Base-by-base conservation (phyloP, 2,888 invertebrate species). In the Epirrhoe alternata region DNA sequence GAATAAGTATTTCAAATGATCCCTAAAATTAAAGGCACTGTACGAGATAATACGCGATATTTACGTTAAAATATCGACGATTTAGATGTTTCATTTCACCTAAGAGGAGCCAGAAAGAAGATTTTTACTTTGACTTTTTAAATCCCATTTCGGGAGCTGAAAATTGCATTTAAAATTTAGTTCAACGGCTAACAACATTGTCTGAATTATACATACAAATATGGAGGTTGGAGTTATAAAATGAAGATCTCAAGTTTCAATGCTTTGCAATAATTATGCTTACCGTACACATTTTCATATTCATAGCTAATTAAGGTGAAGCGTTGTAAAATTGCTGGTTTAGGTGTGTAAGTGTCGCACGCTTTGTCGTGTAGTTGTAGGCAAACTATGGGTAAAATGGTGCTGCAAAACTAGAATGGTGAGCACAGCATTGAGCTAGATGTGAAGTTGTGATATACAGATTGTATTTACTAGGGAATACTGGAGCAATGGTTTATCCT, bases 361-460 rank as follows among this genome's bases (percentile, higher is more conserved):
- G 56, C 31, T 52, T 64, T 50, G 55, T 60, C 59, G 54, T 52
- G 61, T 65, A 57, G 61, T 60, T 57, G 45, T 31, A 64, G 35
- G 31, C 53, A 54, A 60, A 49, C 33, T 51, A 58, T 42, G 42
- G 66, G 64, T 66, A 69, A 58, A 58, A 49, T 69, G 69, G 69
- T 69, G 69, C 69, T 69, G 63, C 35, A 42, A 42, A 24, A 3
- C 35, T 12, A 38, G 1, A 56, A 42, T 31, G 50, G 8, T 51
- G 35, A 64, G 12, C 49, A 45, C 54, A 54, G 49, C 16, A 6
- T 56, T 62, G 51, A 17, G 14, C 14, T 45, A 45, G 51, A 50
- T 56, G 42, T 35, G 51, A 17, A 55, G n/a, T 63, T 67, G 57
- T 67, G 59, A 63, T 67, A 60, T 52, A 52, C 47, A 52, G 33